Evolutionary conservation across 2,113 vertebrate genomes (phyloP), one percentile per base, ranked within the genome.

Genomic region (Seriola rivoliana): DNA sequence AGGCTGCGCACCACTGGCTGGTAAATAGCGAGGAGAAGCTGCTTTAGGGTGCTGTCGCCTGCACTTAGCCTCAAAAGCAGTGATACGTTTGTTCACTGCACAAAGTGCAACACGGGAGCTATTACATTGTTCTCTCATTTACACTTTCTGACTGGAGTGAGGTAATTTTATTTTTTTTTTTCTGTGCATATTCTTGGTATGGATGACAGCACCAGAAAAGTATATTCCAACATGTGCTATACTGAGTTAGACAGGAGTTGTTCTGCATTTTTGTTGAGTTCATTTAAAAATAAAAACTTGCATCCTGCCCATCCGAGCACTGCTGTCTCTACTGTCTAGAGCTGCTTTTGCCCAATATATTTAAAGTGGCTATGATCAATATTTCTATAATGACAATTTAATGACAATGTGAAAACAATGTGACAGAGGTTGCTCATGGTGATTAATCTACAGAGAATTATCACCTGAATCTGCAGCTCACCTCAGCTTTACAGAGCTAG

Each of bases 11-110:
- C 59, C 65, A 63, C 71, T 72, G 75, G 64, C 69, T 64, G 40
- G 72, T 86, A 36, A 73, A 71, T 36, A 69, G 69, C 3, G 34
- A 68, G 46, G 75, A 32, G 58, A 81, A 70, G 77, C 70, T 78
- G 83, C 88, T 88, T 65, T 66, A 88, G 85, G 87, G 75, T 8
- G 68, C 70, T 85, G 88, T 92, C 92, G 71, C 68, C 73, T 84
- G 82, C 71, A 81, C 71, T 93, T 81, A 92, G 72, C 66, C 80
- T 93, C 90, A 92, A 82, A 85, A 58, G 75, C 57, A 54, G 29
- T 42, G 73, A 88, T 72, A 81, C 78, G 68, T 57, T 59, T 74
- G 77, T 73, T 63, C 32, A 34, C 72, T 72, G 55, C 60, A 71
- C 73, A 83, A 59, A 75, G 32, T 46, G 9, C 50, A 81, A 36